These are phyloP conservation scores for Polyommatus icarus DNA, from an alignment of 2,888 invertebrate species.

Conservation along the genomic window DNA sequence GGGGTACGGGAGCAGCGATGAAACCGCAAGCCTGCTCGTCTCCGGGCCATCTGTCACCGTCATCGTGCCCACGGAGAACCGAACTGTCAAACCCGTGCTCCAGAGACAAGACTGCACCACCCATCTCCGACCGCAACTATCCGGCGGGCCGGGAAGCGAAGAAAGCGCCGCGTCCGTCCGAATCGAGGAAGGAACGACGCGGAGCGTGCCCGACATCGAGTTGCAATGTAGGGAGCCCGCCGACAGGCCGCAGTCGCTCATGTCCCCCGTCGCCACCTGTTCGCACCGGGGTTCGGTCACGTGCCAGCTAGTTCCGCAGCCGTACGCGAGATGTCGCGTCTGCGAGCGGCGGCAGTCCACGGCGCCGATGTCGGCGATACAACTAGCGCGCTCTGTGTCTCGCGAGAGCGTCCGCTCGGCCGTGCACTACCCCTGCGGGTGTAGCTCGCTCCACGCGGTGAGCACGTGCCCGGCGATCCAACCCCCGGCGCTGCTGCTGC, in stretches of 20 bases:
- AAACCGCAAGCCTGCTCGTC: constrained; percentile 89
- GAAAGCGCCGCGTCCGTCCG: constrained; percentile 83
- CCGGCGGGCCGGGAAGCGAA: constrained; percentile 88
- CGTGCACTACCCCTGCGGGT: constrained; percentile 83
- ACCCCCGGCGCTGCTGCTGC: constrained; percentile 86
- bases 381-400: constrained; percentile 91
- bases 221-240: constrained; percentile 84
- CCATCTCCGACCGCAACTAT: constrained; percentile 85
- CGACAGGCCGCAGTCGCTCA: constrained; percentile 77
- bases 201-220: constrained; percentile 91
- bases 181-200: constrained; percentile 84
- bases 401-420: constrained; percentile 89
- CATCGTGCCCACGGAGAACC: constrained; percentile 71
- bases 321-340: constrained; percentile 83
- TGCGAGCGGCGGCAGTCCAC: constrained; percentile 91
- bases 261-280: constrained; percentile 79
- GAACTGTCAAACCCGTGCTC: constrained; percentile 87
- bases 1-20: constrained; percentile 88
- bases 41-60: constrained; percentile 81
- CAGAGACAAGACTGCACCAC: constrained; percentile 94
- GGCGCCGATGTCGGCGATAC: constrained; percentile 86
- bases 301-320: constrained; percentile 84
- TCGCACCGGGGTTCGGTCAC: constrained; percentile 83
- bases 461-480: constrained; percentile 84
- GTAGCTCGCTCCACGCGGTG: constrained; percentile 74